A percentile compares a stretch with the other conserved stretches of the same genome.
Conservation (phyloP, 2,797 vertebrate genomes). For the Sebastes alutus region DNA sequence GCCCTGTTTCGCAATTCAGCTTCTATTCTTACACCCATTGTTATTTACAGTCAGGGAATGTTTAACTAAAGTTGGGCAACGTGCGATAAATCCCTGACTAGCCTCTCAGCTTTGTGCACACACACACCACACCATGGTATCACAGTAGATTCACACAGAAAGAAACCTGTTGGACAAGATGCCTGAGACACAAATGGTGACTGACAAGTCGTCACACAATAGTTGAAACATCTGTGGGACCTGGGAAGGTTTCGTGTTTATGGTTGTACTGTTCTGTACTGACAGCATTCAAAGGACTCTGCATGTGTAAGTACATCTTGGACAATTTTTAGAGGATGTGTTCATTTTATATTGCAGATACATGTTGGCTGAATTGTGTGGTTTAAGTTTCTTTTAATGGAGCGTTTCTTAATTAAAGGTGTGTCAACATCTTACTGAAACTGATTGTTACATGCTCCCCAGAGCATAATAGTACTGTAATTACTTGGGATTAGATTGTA, state of each 20-base stretch:
- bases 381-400: not conserved
- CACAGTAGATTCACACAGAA: not conserved
- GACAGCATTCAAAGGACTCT: not conserved
- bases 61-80: slow-evolving; percentile 38
- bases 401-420: not conserved
- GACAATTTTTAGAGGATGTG: not conserved
- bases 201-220: not conserved
- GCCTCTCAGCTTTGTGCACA: not conserved
- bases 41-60: slow-evolving; percentile 25
- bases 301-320: slow-evolving; percentile 41
- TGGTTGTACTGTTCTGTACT: not conserved
- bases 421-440: not conserved
- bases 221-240: not conserved
- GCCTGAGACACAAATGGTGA: not conserved
- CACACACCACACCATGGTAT: not conserved
- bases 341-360: not conserved
- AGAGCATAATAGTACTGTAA: not conserved
- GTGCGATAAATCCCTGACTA: not conserved
- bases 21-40: not conserved
- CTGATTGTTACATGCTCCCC: not conserved
- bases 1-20: not conserved
- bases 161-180: slow-evolving; percentile 65
- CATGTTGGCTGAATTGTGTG: not conserved
- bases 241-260: not conserved
- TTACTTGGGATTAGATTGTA: not conserved